Evolutionary conservation across 2,888 invertebrate species (phyloP).

Genomic region (Stenodema calcarata): DNA sequence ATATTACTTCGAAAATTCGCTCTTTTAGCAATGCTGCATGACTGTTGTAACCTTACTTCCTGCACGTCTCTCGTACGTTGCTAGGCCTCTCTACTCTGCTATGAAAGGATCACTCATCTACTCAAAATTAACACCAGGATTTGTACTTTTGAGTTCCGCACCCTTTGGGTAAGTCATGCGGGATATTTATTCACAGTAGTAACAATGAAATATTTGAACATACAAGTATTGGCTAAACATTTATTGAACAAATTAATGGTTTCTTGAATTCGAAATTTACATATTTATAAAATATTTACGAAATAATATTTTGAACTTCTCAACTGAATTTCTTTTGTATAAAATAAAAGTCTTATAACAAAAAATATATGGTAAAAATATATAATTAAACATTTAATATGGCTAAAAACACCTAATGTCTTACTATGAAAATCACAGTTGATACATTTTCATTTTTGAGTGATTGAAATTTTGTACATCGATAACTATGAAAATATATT

Average conservation of each 20-base stretch:
- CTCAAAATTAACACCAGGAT: too few species aligned
- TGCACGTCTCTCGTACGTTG: too few species aligned
- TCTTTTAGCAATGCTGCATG: too few species aligned
- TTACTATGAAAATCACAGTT: constrained; percentile 50
- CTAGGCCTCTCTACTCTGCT: too few species aligned
- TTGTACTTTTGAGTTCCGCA: too few species aligned
- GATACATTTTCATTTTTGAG: constrained; percentile 25
- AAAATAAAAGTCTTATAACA: constrained; percentile 38
- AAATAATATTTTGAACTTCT: not conserved
- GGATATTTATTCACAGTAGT: too few species aligned
- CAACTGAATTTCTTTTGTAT: constrained; percentile 1
- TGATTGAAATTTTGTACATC: constrained; percentile 30
- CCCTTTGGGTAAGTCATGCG: too few species aligned
- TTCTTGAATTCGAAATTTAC: constrained; percentile 3
- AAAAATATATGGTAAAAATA: constrained; percentile 45
- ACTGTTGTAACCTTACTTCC: too few species aligned
- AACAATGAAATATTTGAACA: not conserved
- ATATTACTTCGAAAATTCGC: too few species aligned
- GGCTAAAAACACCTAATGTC: constrained; percentile 53
- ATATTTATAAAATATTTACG: constrained; percentile 11
- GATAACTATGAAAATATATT: constrained; percentile 12
- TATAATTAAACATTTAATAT: constrained; percentile 49
- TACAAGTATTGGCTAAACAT: not conserved
- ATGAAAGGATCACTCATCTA: too few species aligned
- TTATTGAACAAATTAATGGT: constrained; percentile 25